Conservation (phyloP, 1,140 invertebrate species). For the Ceratina australensis region DNA sequence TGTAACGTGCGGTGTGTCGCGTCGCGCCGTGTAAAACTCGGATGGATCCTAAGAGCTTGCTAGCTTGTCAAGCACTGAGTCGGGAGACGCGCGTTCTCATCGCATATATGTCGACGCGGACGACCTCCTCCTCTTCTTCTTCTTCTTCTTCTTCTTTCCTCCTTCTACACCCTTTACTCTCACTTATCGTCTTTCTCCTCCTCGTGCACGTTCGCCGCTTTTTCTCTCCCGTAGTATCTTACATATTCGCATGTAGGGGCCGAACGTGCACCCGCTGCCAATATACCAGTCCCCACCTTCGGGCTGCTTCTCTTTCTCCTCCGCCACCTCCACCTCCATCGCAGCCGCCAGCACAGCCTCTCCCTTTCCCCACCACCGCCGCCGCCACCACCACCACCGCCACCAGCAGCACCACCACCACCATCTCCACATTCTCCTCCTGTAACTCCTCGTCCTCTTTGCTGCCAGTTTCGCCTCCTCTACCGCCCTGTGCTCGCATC, state of each 20-base stretch:
- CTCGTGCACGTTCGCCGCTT: slow-evolving; percentile 21
- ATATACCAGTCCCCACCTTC: slow-evolving; percentile 28
- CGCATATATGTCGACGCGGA: slow-evolving; percentile 77
- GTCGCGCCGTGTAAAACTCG: slow-evolving; percentile 33
- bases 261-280: slow-evolving; percentile 48
- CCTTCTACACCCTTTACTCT: slow-evolving; percentile 6
- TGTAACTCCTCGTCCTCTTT: slow-evolving; percentile 21
- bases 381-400: background rate
- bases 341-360: slow-evolving; percentile 4
- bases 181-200: slow-evolving; percentile 36
- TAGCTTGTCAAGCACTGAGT: slow-evolving; percentile 78
- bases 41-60: slow-evolving; percentile 77
- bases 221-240: slow-evolving; percentile 68
- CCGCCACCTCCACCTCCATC: slow-evolving; percentile 13
- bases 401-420: background rate
- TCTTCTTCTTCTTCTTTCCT: slow-evolving; percentile 47
- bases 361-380: background rate
- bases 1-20: slow-evolving; percentile 7
- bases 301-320: slow-evolving; percentile 27
- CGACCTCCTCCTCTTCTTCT: slow-evolving; percentile 67
- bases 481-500: background rate
- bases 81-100: slow-evolving; percentile 77
- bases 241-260: slow-evolving; percentile 73
- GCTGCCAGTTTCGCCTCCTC: slow-evolving; percentile 6
- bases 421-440: slow-evolving; percentile 12